A percentile compares a stretch with the other conserved stretches of the same genome.
phyloP scores from a whole-genome alignment of 1,140 invertebrate species.

The Whitmania pigra region DNA sequence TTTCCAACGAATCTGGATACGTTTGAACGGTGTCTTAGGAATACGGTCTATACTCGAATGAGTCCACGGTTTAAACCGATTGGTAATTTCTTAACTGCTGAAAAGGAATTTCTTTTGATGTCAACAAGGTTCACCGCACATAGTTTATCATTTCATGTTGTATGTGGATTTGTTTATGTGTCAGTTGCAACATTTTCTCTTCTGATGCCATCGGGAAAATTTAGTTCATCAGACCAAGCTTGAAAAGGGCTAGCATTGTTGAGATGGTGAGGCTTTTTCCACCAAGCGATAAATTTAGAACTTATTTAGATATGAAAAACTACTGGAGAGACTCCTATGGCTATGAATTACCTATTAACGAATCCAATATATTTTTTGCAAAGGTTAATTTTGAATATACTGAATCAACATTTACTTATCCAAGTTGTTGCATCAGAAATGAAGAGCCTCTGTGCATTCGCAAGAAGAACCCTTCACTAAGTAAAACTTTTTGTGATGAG shows the following conservation, averaged over 20 bases:
- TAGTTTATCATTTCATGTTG: neutral
- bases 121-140: neutral
- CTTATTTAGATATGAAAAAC: neutral
- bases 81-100: neutral
- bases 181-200: neutral
- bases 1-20: neutral
- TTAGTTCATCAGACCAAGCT: neutral
- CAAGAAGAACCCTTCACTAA: neutral
- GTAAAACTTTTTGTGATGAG: neutral
- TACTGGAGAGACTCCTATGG: neutral
- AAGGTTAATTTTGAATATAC: slow-evolving; percentile 5
- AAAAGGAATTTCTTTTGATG: neutral
- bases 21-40: slow-evolving; percentile 1
- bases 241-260: neutral
- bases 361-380: slow-evolving; percentile 2
- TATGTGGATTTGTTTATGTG: neutral
- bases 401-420: neutral
- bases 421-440: neutral
- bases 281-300: neutral
- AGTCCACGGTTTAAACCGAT: neutral
- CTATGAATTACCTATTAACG: neutral
- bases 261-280: neutral
- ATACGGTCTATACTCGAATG: neutral
- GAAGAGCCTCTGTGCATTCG: neutral
- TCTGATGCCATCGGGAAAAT: neutral